Evolutionary conservation across 2,888 invertebrate genomes (phyloP), one percentile per base, ranked within the genome.

Genomic region (Xestia c-nigrum): DNA sequence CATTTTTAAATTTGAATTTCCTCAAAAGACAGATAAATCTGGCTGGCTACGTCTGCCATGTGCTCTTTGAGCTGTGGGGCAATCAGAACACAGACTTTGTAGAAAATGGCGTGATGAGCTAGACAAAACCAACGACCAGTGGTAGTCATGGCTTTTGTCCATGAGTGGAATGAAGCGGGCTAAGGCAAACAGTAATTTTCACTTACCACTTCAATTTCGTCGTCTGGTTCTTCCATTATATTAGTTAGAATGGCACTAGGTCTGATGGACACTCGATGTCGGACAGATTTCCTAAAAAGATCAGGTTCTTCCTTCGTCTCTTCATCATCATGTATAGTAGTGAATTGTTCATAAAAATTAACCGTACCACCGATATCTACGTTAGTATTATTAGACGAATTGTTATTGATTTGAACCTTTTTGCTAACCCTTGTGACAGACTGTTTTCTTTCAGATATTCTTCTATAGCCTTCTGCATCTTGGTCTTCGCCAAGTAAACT

Each of bases 281-380:
- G 92, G 21, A 92, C 85, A 21, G 92, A 90, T 74, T 90, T 92
- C 76, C 90, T 91, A 88, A 90, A 92, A 59, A 92, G 73, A 59
- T 94, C 92, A 64, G 87, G 79, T 31, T 94, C 95, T 5, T 93
- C 92, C 63, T 94, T 94, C 3, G 85, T 86, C 59, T 95, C 95
- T 43, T 95, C 95, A 86, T 95, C 95, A 86, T 95, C 95, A 16
- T 87, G 91, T 57, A 95, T 88, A 71, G 92, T 91, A 24, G 96
- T 94, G 79, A 97, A 96, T 87, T 97, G 97, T 80, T 97, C 97
- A 81, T 96, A 96, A 87, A 97, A 96, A 84, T 96, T 94, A 31
- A 93, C 92, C 19, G 92, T 93, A 21, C 92, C 93, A 21, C 89
- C 86, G 12, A 94, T 78, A 68, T 95, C 94, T 38, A 89, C 85